These are phyloP conservation scores for Pherbina coryleti DNA, from an alignment of 2,888 invertebrate species.

Conservation along the genomic window DNA sequence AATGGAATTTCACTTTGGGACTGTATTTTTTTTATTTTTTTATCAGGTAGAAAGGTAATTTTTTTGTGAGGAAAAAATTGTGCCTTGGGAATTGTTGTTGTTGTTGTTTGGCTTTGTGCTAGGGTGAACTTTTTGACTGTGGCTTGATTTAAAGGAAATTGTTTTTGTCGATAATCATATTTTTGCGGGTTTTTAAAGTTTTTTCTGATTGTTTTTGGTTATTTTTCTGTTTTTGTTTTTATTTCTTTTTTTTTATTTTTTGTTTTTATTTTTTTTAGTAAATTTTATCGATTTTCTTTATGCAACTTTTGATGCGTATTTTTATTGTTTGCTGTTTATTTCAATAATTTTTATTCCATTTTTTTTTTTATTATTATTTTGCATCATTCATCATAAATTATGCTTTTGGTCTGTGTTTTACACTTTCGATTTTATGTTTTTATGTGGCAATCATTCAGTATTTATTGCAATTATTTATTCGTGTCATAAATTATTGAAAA, in stretches of 20 bases:
- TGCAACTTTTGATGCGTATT: not conserved
- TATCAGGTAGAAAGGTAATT: not conserved
- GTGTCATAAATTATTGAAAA: constrained; percentile 49
- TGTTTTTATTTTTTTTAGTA: too few species aligned
- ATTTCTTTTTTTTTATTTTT: too few species aligned
- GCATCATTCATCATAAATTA: not conserved
- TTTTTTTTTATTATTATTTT: not conserved
- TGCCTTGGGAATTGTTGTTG: not conserved
- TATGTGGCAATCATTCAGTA: not conserved
- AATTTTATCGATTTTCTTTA: not conserved
- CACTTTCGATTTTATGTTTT: not conserved
- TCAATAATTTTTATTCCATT: not conserved
- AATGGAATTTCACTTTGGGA: not conserved
- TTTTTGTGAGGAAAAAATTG: not conserved
- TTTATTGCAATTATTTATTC: constrained; percentile 48
- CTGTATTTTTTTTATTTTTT: too few species aligned
- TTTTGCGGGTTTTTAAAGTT: too few species aligned
- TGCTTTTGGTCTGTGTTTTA: not conserved
- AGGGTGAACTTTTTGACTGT: too few species aligned
- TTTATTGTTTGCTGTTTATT: not conserved
- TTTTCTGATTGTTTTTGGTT: too few species aligned
- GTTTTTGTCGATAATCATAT: too few species aligned
- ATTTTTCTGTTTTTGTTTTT: too few species aligned
- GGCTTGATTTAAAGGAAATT: too few species aligned
- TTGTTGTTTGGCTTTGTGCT: too few species aligned